Evolutionary conservation across 2,888 invertebrate species (phyloP), one percentile per base, ranked within the genome.

Genomic region (Coelinius sp.): DNA sequence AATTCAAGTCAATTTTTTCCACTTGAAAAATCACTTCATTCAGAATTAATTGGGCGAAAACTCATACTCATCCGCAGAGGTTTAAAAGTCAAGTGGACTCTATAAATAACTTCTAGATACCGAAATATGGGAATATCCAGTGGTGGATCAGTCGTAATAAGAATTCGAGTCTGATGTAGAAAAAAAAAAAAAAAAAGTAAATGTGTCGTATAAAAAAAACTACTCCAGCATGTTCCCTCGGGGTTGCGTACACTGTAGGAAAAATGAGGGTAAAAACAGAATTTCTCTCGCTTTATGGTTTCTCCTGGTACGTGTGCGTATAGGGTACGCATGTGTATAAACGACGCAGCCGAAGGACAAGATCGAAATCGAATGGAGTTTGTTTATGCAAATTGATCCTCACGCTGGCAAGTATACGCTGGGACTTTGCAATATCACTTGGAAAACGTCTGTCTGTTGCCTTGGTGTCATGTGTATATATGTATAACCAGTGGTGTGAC

Each of bases 341-440:
- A 72, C 72, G 72, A 68, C 68, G 56, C 64, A 72, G 68, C 72
- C 68, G 53, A 68, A 68, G 72, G 68, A 72, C 72, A 77, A 78
- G 78, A 79, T 76, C 77, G 78, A 77, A 79, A 78, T 78, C 79
- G 78, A 80, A 80, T 80, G 77, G 79, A 79, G 79, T 80, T 80
- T 79, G 77, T 77, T 80, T 80, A 80, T 80, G 79, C 78, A 80
- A 80, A 80, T 78, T 80, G 79, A 75, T 78, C 77, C 64, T 75
- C 75, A 49, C 72, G 52, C 72, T 67, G 67, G 59, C 69, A 63
- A 53, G 63, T 72, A 53, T 72, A 72, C 64, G 68, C 64, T n/a
- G 53, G 68, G 71, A 71, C 71, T 72, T 68, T 38, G 68, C 72
- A 72, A 72, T 72, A 72, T 72, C 68, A 49, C 72, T 68, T 53